These are phyloP conservation scores for Drosophila barbarae DNA, from an alignment of 2,888 invertebrate species.

Conservation along the genomic window DNA sequence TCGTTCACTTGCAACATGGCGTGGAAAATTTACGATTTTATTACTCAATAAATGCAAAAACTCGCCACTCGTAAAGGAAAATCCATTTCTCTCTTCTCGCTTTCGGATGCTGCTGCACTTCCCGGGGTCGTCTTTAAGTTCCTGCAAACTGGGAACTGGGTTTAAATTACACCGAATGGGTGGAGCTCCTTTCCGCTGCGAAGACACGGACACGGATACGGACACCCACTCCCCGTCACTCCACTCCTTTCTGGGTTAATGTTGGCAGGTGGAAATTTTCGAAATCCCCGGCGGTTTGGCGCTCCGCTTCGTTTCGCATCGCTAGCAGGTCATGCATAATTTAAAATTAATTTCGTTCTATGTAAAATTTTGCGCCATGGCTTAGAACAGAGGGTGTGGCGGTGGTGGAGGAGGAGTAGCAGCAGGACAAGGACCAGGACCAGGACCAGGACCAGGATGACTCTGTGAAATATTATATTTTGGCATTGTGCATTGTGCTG, in stretches of 20 bases:
- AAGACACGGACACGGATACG: constrained; percentile 12
- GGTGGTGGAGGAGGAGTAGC: neutral
- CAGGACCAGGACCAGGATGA: constrained; percentile 4
- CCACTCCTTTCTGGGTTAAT: constrained; percentile 54
- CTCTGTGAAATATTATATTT: constrained; percentile 59
- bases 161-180: constrained; percentile 33
- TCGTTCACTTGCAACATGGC: constrained; percentile 61
- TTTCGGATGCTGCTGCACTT: constrained; percentile 28
- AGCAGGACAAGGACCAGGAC: neutral
- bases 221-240: constrained; percentile 6
- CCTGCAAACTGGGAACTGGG: constrained; percentile 5
- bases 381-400: constrained; percentile 15
- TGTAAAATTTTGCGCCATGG: constrained; percentile 52
- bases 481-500: constrained; percentile 46
- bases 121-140: constrained; percentile 33
- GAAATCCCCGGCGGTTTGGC: constrained; percentile 67
- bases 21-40: constrained; percentile 70
- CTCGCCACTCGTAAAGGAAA: constrained; percentile 61
- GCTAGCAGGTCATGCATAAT: constrained; percentile 66
- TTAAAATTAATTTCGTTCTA: constrained; percentile 72
- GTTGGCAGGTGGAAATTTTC: constrained; percentile 68
- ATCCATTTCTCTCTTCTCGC: constrained; percentile 5
- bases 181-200: constrained; percentile 4
- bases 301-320: constrained; percentile 42
- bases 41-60: constrained; percentile 74